Conservation (phyloP, 2,797 vertebrate species). For the Pseudotriccus pelzelni region DNA sequence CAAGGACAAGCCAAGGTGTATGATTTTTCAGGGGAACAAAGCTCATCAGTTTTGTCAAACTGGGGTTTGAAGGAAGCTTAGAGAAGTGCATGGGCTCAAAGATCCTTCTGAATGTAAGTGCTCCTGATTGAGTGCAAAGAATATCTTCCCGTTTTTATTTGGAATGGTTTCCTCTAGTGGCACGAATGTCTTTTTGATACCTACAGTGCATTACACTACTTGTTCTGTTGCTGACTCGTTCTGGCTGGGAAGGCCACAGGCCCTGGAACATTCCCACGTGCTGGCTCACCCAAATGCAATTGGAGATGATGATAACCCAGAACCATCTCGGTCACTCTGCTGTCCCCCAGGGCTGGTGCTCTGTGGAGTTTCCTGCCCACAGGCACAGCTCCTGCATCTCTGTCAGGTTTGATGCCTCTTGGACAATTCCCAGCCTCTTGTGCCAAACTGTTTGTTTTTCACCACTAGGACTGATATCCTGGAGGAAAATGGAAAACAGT, state of each 20-base stretch:
- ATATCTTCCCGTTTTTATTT: slow-evolving; percentile 35
- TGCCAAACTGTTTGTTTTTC: slow-evolving; percentile 14
- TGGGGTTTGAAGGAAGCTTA: slow-evolving; percentile 56
- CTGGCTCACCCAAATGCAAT: slow-evolving; percentile 10
- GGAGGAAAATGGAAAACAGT: neutral
- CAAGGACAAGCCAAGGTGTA: slow-evolving; percentile 64
- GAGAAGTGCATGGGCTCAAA: slow-evolving; percentile 48
- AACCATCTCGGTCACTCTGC: neutral
- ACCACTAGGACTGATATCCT: neutral
- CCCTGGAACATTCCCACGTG: neutral
- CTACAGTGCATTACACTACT: slow-evolving; percentile 72
- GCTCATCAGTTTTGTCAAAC: slow-evolving; percentile 4
- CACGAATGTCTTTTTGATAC: slow-evolving; percentile 60
- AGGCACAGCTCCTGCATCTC: neutral
- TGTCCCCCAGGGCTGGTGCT: neutral
- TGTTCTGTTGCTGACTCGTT: slow-evolving; percentile 37
- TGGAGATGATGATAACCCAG: neutral
- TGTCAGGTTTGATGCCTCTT: slow-evolving; percentile 4
- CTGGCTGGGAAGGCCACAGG: slow-evolving; percentile 10
- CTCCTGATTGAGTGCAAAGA: slow-evolving; percentile 53
- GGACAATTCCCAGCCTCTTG: neutral
- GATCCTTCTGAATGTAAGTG: slow-evolving; percentile 64
- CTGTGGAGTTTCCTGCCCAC: neutral
- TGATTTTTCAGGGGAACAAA: slow-evolving; percentile 63
- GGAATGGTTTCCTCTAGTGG: slow-evolving; percentile 56